Evolutionary conservation across 2,888 invertebrate species (phyloP), one percentile per base, ranked within the genome.

Genomic region (Troilus luridus): DNA sequence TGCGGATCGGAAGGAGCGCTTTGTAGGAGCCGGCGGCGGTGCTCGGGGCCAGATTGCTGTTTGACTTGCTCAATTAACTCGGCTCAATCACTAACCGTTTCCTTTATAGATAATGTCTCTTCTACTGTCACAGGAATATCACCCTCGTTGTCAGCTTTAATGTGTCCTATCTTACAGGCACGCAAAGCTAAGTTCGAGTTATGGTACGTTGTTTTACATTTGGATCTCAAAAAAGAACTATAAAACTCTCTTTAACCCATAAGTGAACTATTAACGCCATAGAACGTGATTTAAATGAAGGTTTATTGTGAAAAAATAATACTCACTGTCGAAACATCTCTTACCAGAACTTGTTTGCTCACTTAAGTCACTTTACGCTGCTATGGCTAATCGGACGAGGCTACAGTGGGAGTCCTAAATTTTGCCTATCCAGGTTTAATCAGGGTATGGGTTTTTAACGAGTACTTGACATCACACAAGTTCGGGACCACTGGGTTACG

Each of bases 71-170:
- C 85, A 85, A 85, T 85, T 85, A 85, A 56, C 85, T 85, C 85
- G n/a, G 56, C 19, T 85, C 85, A 85, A 85, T 85, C 85, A 85
- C 85, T 85, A 85, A 85, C 56, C 85, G 56, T 85, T 58, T 85
- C 85, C 85, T 85, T 85, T 85, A 85, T 85, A 85, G 85, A 85
- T 85, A 85, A 85, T 85, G 85, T 85, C 85, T 85, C 85, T 85
- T 85, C 56, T 58, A 85, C 85, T 85, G n/a, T 85, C 85, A 77
- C 72, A 24, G 27, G 14, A 77, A 77, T 77, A 41, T 77, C 72
- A 6, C 72, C 27, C 72, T 77, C 17, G 72, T 77, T 77, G 72
- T 77, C 72, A 77, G 9, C 72, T 77, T 77, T 77, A 77, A 77
- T 77, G 17, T 77, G 24, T 17, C 1, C 72, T 77, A 77, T 77